These are phyloP conservation scores for Fragum sueziense DNA, from an alignment of 2,888 invertebrate species.

Conservation along the genomic window DNA sequence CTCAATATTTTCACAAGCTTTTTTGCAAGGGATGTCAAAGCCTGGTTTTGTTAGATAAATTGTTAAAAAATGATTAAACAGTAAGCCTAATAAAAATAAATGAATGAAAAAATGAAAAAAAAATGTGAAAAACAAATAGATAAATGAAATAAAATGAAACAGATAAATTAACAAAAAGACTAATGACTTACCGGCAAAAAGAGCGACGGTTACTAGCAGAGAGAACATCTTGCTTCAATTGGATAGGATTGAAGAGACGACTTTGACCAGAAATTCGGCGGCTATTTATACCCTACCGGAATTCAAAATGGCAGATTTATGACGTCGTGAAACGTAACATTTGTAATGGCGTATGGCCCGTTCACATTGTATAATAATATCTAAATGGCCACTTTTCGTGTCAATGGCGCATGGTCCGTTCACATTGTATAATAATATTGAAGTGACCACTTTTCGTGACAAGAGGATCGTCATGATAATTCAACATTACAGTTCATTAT, in stretches of 20 bases:
- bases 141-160: too few relatives aligned
- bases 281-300: neutral
- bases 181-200: neutral
- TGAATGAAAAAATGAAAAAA: too few relatives aligned
- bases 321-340: neutral
- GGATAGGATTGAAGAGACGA: neutral
- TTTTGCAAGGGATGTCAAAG: too few relatives aligned
- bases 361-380: neutral
- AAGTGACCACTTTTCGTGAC: neutral
- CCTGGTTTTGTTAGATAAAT: too few relatives aligned
- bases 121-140: too few relatives aligned
- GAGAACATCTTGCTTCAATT: constrained; percentile 9
- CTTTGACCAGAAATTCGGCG: neutral
- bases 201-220: neutral
- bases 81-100: too few relatives aligned
- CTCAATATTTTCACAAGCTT: too few relatives aligned
- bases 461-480: too few relatives aligned
- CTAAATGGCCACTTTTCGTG: neutral
- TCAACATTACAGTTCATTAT: too few relatives aligned
- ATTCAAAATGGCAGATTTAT: neutral
- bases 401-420: neutral
- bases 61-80: too few relatives aligned
- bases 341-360: neutral
- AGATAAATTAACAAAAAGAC: neutral
- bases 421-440: neutral